These are phyloP conservation scores for Amblyopsis rosae DNA, from an alignment of 2,113 vertebrate genomes.

Conservation along the genomic window DNA sequence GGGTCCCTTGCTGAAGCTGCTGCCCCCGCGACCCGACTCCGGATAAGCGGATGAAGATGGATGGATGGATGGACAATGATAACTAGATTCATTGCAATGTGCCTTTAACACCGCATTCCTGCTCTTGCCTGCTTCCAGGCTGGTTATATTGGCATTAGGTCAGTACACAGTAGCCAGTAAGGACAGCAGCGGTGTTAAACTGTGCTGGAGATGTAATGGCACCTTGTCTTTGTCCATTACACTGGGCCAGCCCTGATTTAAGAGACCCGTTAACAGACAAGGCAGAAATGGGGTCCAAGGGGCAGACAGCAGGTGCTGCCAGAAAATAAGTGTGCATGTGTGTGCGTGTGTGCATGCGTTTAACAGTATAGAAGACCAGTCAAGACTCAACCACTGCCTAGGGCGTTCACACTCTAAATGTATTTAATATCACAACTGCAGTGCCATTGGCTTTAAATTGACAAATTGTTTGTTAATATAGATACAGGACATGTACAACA, in stretches of 20 bases:
- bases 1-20: too few species aligned
- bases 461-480: too few species aligned
- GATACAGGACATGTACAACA: too few species aligned
- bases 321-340: conserved; percentile 17
- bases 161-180: conserved; percentile 36
- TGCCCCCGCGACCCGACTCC: too few species aligned
- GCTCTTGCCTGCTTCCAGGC: background rate
- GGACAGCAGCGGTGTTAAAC: conserved; percentile 17
- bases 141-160: conserved; percentile 34
- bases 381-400: too few species aligned
- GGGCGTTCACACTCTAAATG: too few species aligned
- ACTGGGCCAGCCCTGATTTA: conserved; percentile 31
- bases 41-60: too few species aligned
- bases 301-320: conserved; percentile 44
- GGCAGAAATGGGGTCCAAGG: conserved; percentile 31
- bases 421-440: too few species aligned
- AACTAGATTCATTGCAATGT: too few species aligned
- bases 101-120: too few species aligned
- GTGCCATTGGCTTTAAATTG: too few species aligned
- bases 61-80: too few species aligned
- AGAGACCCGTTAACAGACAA: conserved; percentile 37
- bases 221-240: conserved; percentile 42
- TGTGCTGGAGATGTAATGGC: conserved; percentile 13
- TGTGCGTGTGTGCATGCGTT: conserved; percentile 10
- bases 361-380: background rate